phyloP scores from a whole-genome alignment of 2,888 invertebrate genomes.

The Acronicta leporina region DNA sequence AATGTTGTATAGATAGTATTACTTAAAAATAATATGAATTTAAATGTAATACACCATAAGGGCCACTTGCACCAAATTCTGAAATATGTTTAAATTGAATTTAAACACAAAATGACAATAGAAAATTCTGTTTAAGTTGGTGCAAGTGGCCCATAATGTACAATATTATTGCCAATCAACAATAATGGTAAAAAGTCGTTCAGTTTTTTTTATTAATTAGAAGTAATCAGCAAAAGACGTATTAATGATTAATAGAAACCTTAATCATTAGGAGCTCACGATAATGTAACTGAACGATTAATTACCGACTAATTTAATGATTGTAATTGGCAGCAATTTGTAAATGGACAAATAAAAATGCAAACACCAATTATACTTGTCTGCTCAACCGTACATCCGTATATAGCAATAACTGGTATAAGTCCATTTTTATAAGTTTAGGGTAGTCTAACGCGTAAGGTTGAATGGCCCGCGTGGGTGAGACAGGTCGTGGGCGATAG shows the following conservation, averaged over 20 bases:
- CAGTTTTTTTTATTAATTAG: constrained; percentile 3
- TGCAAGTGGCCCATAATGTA: no score
- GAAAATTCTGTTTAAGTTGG: no score
- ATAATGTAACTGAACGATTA: constrained; percentile 18
- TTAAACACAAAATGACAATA: no score
- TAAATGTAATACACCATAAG: no score
- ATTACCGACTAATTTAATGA: constrained; percentile 15
- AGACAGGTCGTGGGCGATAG: constrained; percentile 35
- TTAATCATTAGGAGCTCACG: constrained; percentile 15
- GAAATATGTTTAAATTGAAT: no score
- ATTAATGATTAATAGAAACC: constrained; percentile 24
- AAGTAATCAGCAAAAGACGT: constrained; percentile 21
- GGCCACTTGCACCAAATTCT: no score
- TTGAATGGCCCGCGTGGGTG: constrained; percentile 51
- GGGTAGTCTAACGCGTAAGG: constrained; percentile 17
- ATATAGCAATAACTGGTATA: constrained; percentile 4
- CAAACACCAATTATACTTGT: constrained; percentile 9
- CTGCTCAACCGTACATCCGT: constrained; percentile 6
- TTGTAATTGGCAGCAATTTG: constrained; percentile 19
- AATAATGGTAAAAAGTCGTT: no score
- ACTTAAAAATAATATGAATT: no score
- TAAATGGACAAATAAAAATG: constrained; percentile 24
- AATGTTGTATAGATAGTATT: no score
- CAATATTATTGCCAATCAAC: no score
- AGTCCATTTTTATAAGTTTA: constrained; percentile 41